Conservation (phyloP, 1,140 invertebrate species). For the Lordiphosa mommai region DNA sequence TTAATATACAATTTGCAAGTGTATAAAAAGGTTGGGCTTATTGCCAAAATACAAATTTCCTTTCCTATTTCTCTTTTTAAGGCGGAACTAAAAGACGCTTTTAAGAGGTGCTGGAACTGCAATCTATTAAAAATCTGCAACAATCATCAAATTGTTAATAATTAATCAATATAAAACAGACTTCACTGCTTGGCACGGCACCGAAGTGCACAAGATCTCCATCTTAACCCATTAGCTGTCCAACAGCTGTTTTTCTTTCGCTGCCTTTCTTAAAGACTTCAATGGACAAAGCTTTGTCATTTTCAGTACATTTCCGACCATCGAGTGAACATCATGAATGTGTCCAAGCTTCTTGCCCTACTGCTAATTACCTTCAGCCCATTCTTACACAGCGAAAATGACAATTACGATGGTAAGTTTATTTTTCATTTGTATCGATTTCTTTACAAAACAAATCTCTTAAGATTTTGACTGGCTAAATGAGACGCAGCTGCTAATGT, state of each 20-base stretch:
- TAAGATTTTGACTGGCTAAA: slow-evolving; percentile 30
- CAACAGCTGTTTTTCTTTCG: slow-evolving; percentile 9
- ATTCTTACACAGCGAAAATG: neutral
- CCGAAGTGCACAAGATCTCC: neutral
- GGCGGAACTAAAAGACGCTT: too few relatives aligned
- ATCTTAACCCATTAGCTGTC: neutral
- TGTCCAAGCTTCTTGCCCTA: neutral
- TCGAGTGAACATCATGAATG: slow-evolving; percentile 14
- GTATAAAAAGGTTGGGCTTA: too few relatives aligned
- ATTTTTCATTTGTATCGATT: neutral
- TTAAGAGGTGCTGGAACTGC: too few relatives aligned
- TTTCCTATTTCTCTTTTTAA: too few relatives aligned
- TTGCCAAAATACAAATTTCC: too few relatives aligned
- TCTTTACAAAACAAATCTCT: neutral
- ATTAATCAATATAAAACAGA: neutral
- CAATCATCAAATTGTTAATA: too few relatives aligned
- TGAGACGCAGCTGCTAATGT: slow-evolving; percentile 29
- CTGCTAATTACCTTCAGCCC: slow-evolving; percentile 23
- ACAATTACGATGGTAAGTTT: neutral
- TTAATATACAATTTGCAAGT: too few relatives aligned
- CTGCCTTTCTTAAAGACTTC: neutral
- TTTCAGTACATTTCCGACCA: slow-evolving; percentile 18
- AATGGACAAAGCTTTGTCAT: neutral
- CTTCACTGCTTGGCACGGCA: neutral
- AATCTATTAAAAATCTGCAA: too few relatives aligned